These are phyloP conservation scores for Lathronympha strigana DNA, from an alignment of 2,888 invertebrate species.

Conservation along the genomic window DNA sequence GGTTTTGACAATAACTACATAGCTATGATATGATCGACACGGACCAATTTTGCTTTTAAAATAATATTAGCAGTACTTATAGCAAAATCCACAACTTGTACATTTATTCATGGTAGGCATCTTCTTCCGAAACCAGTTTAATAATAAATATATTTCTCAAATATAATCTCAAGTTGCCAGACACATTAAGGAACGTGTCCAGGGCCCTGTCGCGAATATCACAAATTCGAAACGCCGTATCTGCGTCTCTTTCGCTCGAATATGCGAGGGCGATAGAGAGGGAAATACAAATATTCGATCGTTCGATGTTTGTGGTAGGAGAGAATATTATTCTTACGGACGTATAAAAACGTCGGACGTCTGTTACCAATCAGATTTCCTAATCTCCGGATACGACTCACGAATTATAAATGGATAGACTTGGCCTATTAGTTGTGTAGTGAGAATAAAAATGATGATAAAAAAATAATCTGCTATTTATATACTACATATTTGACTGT, in stretches of 20 bases:
- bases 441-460: neutral
- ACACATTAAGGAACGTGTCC: conserved; percentile 17
- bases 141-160: neutral
- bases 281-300: too few species aligned
- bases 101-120: too few species aligned
- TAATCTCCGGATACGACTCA: conserved; percentile 41
- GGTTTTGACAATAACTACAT: too few species aligned
- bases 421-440: conserved; percentile 6
- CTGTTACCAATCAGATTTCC: conserved; percentile 41
- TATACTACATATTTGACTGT: neutral
- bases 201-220: conserved; percentile 9
- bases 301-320: too few species aligned
- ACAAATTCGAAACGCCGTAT: too few species aligned
- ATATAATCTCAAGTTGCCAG: neutral
- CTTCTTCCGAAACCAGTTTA: neutral
- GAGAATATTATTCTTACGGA: conserved; percentile 27
- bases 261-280: too few species aligned
- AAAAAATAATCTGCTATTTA: neutral
- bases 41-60: too few species aligned
- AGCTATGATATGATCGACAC: too few species aligned
- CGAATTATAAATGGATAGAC: conserved; percentile 37
- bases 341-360: conserved; percentile 40
- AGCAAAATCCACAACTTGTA: too few species aligned
- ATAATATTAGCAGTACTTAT: too few species aligned
- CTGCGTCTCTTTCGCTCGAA: too few species aligned